Base-by-base conservation (phyloP, 2,113 vertebrate species). In the Psettodes erumei region DNA sequence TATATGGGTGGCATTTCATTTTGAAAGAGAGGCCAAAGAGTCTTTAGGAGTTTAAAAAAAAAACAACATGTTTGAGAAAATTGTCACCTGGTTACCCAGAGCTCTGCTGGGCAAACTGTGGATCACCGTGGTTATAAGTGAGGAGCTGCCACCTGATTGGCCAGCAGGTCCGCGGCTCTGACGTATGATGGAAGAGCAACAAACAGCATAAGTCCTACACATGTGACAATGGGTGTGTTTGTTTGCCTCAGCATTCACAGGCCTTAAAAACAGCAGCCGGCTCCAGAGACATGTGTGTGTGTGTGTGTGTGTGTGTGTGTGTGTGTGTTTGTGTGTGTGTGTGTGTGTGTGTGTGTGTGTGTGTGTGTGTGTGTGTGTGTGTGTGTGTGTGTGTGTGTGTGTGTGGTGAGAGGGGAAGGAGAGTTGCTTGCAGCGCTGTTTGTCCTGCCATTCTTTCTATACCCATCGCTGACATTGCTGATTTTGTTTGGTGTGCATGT, bases 401-500 rank as follows among this genome's bases (percentile, higher is more conserved):
- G 54, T 40, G 4, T 8, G 18, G 47, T n/a, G n/a, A 3, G 13
- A 33, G 15, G 35, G 35, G 50, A 30, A 25, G 7, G 38, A 11
- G 21, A 40, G 71, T 42, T 59, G 54, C 68, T 66, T 32, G 60
- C 37, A 80, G 71, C 51, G 40, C 66, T 79, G 69, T 69, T 61
- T 38, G 54, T 62, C 84, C 83, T 83, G 60, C 53, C n/a, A 32
- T 55, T 76, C 42, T 72, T 40, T 42, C 65, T 48, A 23, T 61
- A 68, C 25, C 40, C 43, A 18, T 15, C 87, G 79, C 81, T 89
- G 81, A 86, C 81, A 77, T 74, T 86, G 81, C 73, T 64, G 79
- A 63, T 75, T 77, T 77, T 40, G 76, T 76, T 74, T 21, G 3
- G 69, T 69, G 43, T 71, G 38, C 2, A 0, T 60, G 40, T 77